Evolutionary conservation across 2,888 invertebrate genomes (phyloP).

Genomic region (Luperina nickerlii): DNA sequence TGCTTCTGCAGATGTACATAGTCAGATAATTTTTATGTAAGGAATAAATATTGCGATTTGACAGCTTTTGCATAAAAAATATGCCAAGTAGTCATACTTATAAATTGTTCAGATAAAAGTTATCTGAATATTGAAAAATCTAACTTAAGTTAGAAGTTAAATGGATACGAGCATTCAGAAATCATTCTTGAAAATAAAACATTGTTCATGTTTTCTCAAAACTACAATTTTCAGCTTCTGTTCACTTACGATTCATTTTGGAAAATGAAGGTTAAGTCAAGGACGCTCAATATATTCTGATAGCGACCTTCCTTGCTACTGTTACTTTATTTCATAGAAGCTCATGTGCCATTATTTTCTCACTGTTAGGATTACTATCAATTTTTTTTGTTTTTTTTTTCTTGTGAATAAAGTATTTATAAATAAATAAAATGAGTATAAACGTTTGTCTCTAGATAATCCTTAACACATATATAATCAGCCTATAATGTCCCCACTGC

Average conservation of each 20-base stretch:
- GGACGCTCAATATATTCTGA: background rate
- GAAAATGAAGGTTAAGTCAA: background rate
- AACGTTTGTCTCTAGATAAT: conserved; percentile 1
- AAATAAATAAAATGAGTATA: background rate
- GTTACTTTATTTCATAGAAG: background rate
- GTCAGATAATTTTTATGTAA: too few relatives aligned
- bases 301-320: too few relatives aligned
- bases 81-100: too few relatives aligned
- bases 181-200: background rate
- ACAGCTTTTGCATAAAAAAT: too few relatives aligned
- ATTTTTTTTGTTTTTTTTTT: too few relatives aligned
- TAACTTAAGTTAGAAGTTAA: background rate
- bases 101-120: too few relatives aligned
- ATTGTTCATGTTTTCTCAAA: too few relatives aligned
- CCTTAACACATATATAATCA: too few relatives aligned
- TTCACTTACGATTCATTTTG: background rate
- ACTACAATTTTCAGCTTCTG: background rate
- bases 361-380: background rate
- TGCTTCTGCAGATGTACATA: background rate
- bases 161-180: background rate
- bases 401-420: too few relatives aligned
- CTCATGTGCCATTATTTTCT: background rate
- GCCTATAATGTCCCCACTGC: too few relatives aligned
- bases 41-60: too few relatives aligned
- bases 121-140: too few relatives aligned